Percentiles rank a stretch among this genome's conserved stretches.
These are phyloP conservation scores for Parauchenoglanis punctatus DNA, from an alignment of 2,797 vertebrate species.

Conservation along the genomic window DNA sequence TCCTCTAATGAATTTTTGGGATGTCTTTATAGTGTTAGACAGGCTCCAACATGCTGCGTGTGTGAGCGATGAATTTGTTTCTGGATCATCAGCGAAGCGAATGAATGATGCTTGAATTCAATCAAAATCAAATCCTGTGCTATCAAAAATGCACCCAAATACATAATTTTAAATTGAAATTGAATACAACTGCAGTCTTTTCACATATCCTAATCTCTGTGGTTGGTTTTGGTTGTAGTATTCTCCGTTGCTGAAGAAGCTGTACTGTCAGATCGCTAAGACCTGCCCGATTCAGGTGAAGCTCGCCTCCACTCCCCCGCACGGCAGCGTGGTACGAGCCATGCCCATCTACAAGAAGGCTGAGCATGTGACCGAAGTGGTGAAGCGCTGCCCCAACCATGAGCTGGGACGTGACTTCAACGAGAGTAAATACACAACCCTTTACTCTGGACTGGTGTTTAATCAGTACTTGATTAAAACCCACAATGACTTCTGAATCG, in stretches of 20 bases:
- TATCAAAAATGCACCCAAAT: neutral
- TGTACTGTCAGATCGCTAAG: constrained; percentile 98
- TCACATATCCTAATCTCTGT: neutral
- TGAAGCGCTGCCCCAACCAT: constrained; percentile 97
- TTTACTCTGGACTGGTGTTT: constrained; percentile 1
- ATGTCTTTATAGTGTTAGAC: constrained; percentile 67
- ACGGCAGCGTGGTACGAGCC: constrained; percentile 89
- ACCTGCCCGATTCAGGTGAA: constrained; percentile 98
- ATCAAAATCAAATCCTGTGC: neutral
- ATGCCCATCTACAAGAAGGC: constrained; percentile 99
- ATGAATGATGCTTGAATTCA: neutral
- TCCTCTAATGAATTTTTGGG: constrained; percentile 67
- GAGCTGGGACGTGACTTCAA: constrained; percentile 96
- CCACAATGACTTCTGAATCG: neutral
- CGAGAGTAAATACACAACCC: constrained; percentile 77
- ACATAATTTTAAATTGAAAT: neutral
- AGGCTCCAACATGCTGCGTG: constrained; percentile 64
- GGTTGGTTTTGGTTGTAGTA: constrained; percentile 76
- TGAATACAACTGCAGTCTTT: neutral
- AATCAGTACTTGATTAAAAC: neutral
- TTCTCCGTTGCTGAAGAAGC: constrained; percentile 94
- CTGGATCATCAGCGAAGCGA: neutral
- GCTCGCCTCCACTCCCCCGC: constrained; percentile 84
- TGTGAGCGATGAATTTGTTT: neutral
- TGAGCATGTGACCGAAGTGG: constrained; percentile 95